Evolutionary conservation across 2,888 invertebrate species (phyloP), one percentile per base, ranked within the genome.

Genomic region (Argyresthia albistria): DNA sequence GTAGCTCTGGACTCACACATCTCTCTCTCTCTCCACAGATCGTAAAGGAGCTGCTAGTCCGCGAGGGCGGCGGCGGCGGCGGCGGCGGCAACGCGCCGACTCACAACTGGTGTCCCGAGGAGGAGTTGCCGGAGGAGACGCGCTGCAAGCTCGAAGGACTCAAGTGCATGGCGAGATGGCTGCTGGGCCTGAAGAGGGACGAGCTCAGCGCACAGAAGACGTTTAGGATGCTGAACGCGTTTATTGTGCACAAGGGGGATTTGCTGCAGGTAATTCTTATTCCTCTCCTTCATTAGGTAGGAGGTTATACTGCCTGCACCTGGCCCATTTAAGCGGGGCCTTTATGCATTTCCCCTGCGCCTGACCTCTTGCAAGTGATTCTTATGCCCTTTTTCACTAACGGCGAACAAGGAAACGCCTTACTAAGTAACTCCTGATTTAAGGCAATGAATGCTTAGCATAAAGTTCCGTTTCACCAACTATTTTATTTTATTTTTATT

Each of bases 131-230:
- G 0, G 94, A 95, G 62, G 97, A 97, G 75, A 97, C 97, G 0
- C 89, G 93, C 43, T 96, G 96, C 82, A 97, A 97, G 87, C 91
- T 98, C 56, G 97, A 97, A 77, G 98, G 96, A 0, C 90, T 98
- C 65, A 99, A 99, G 80, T 93, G 97, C 57, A 97, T 99, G 94
- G 97, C 97, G 0, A 91, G 98, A 48, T 98, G 98, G 98, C 84
- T 98, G 45, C 86, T 97, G 42, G 98, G 98, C 0, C 83, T 98
- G 52, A 97, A 96, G 79, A 92, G 92, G 55, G 96, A 97, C 68
- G 93, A 93, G 56, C 89, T 95, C 14, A 95, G 96, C 0, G 97
- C 96, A 0, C 95, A 95, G 80, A 97, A 97, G 78, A 98, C 98
- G 1, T 95, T 98, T 80, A 90, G 97, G 55, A 96, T 99, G 93